Evolutionary conservation across 2,888 invertebrate species (phyloP), one percentile per base, ranked within the genome.

Genomic region (Cremastinae sp.): DNA sequence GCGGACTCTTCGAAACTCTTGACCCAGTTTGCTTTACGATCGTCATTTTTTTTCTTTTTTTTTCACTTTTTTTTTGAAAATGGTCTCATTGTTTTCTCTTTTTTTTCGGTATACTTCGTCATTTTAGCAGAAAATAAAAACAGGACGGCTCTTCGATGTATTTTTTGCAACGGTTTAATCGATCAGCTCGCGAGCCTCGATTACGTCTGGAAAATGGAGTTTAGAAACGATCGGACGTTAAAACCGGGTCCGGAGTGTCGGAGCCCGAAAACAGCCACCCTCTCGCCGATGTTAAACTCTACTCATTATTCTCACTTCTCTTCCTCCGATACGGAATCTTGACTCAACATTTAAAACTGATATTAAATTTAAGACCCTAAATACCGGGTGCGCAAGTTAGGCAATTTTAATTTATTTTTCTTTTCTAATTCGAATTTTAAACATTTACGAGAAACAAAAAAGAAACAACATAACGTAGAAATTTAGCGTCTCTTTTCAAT

Each of bases 191-290:
- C 28, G 16, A 43, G 43, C 41, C 10, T 22, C 5, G 22, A 43
- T 36, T 22, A 14, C 20, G 51, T 14, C 0, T 14, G 9, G 18
- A 47, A 36, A 38, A 7, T 14, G 28, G 3, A 61, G 36, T 34
- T 12, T n/a, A 18, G 7, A 12, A 43, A 36, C 20, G 61, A 65
- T 28, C 41, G 10, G 38, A 22, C 34, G 20, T 8, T 8, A 18
- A 16, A 47, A 36, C 22, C 73, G 71, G 68, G 80, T 72, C 83
- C 79, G 80, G 84, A 82, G 81, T 74, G 82, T 78, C 78, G 81
- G 84, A 28, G 28, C 28, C 82, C 79, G 76, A 82, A 83, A 82
- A 79, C 84, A 86, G 85, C 85, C 86, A 86, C 81, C 83, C 83
- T 74, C 73, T 79, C 77, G 69, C 75, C 79, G 80, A 74, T 74